Evolutionary conservation across 1,140 invertebrate genomes (phyloP), one percentile per base, ranked within the genome.

Genomic region (Chrysomallon squamiferum): DNA sequence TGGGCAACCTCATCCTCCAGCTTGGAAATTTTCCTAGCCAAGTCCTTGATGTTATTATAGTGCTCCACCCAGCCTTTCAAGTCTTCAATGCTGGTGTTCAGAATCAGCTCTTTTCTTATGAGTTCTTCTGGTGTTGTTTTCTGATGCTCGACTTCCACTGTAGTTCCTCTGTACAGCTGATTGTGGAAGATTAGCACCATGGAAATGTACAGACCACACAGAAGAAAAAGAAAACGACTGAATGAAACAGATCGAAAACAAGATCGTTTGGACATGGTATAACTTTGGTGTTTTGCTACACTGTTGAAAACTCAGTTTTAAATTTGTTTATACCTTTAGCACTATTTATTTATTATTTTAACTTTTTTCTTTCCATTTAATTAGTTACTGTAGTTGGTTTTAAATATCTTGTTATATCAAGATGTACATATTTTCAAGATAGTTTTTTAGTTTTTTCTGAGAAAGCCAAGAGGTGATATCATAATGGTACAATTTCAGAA

Each of bases 161-260:
- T 27, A 22, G 29, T 54, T 54, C 22, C 22, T 54, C 50, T 25
- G 29, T 54, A 25, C 18, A 54, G 15, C 50, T 54, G 50, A 30
- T 30, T 54, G 13, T 54, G 50, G 50, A 54, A 54, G 22, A 54
- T 18, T 7, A 54, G 7, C 25, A 54, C 50, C 50, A 54, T 54
- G n/a, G 22, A 54, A 30, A 54, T 25, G 22, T 54, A 54, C 50
- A 54, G 15, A 2, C 50, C 50, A 54, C 50, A 54, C 50, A 54
- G 50, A 3, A 54, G 22, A 3, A 54, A 22, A 5, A 54, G 15
- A 54, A 54, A 54, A 1, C 50, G 50, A 9, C 25, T 54, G 50
- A 54, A 54, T 20, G 50, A 27, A 18, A 54, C 9, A 27, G 50
- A 54, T 15, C 50, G 50, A 27, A 54, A 54, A 27, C n/a, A 54